Evolutionary conservation across 2,888 invertebrate genomes (phyloP).

Genomic region (Timandra comae): DNA sequence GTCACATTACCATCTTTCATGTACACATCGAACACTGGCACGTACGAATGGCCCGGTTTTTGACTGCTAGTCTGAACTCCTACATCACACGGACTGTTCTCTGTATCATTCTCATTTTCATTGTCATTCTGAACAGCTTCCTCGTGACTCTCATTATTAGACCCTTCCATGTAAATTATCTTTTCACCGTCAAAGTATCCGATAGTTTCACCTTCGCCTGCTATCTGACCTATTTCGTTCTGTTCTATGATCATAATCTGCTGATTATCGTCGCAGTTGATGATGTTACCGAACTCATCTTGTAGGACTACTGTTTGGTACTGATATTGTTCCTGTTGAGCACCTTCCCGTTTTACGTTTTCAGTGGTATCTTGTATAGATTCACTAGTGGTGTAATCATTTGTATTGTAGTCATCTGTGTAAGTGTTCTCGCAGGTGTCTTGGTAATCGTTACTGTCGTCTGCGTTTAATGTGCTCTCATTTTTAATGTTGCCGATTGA

Average conservation of each 20-base stretch:
- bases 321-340: constrained; percentile 7
- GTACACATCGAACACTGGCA: constrained; percentile 35
- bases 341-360: constrained; percentile 1
- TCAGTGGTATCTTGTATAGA: constrained; percentile 4
- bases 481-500: background rate
- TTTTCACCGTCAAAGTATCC: constrained; percentile 23
- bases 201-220: constrained; percentile 16
- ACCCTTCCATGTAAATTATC: constrained; percentile 16
- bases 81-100: constrained; percentile 14
- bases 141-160: constrained; percentile 3
- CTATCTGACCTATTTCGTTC: constrained; percentile 13
- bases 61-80: constrained; percentile 22
- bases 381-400: constrained; percentile 16
- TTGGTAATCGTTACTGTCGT: constrained; percentile 16
- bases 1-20: constrained; percentile 39
- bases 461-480: constrained; percentile 13
- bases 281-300: constrained; percentile 21
- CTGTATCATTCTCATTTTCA: constrained; percentile 10
- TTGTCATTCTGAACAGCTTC: constrained; percentile 9
- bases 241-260: constrained; percentile 19
- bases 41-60: constrained; percentile 23
- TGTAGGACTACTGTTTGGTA: constrained; percentile 20
- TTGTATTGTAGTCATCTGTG: constrained; percentile 10
- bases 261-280: constrained; percentile 19
- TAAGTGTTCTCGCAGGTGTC: constrained; percentile 9